Conservation (phyloP, 53 echinoderm and acorn worm genomes). For the Antedon mediterranea region DNA sequence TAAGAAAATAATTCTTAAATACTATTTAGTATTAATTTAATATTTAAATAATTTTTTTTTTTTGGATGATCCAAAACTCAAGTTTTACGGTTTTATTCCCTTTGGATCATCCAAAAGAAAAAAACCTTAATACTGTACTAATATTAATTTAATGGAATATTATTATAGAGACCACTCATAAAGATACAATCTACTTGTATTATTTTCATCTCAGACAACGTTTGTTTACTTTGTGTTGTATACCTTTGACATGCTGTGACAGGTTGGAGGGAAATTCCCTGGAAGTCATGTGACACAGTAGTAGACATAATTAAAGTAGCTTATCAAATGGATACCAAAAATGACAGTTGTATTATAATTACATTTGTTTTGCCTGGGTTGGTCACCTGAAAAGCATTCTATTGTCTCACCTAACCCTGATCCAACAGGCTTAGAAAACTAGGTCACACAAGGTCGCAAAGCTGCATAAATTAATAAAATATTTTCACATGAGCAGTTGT, state of each 20-base stretch:
- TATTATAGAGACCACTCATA: not conserved
- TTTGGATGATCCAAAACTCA: too few relatives aligned
- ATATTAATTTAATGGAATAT: too few relatives aligned
- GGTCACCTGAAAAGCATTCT: not conserved
- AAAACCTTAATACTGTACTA: too few relatives aligned
- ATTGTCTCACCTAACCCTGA: not conserved
- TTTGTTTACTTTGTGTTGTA: not conserved
- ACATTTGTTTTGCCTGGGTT: not conserved
- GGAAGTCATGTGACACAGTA: not conserved
- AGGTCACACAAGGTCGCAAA: not conserved
- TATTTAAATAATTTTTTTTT: too few relatives aligned
- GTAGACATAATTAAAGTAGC: not conserved
- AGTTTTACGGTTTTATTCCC: too few relatives aligned
- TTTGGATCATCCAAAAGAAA: too few relatives aligned
- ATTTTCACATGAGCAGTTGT: not conserved
- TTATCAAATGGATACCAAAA: not conserved
- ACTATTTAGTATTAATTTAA: too few relatives aligned
- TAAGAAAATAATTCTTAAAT: too few relatives aligned
- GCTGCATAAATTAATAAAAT: not conserved
- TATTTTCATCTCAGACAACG: not conserved
- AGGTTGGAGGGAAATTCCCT: not conserved
- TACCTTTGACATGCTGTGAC: not conserved
- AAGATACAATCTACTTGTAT: not conserved
- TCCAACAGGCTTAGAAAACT: not conserved
- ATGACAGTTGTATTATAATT: not conserved